A percentile compares a stretch with the other conserved stretches of the same genome.
These are phyloP conservation scores for Troides helena DNA, from an alignment of 2,888 invertebrate genomes.

Conservation along the genomic window DNA sequence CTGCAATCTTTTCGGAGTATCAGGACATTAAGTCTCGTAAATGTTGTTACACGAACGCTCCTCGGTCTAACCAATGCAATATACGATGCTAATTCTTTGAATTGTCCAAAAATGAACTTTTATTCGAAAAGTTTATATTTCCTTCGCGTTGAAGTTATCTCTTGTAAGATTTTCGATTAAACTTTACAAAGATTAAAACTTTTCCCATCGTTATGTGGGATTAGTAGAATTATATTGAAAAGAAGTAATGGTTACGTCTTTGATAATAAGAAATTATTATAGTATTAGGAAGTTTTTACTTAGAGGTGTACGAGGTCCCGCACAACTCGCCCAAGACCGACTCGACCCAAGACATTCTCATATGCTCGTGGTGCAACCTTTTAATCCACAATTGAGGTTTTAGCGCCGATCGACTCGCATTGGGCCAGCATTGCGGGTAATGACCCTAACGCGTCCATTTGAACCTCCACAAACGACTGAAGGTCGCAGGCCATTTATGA, in stretches of 20 bases:
- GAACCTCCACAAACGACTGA: no score
- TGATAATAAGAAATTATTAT: background rate
- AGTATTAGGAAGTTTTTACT: background rate
- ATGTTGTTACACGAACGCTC: background rate
- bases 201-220: constrained; percentile 17
- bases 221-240: constrained; percentile 13
- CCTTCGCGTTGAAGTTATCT: background rate
- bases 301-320: no score
- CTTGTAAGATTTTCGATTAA: constrained; percentile 9
- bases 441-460: no score
- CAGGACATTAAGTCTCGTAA: background rate
- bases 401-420: no score
- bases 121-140: constrained; percentile 8
- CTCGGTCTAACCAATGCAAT: background rate
- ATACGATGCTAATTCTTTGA: background rate
- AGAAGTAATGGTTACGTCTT: constrained; percentile 4
- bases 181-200: constrained; percentile 13
- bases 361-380: no score
- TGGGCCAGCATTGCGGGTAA: no score
- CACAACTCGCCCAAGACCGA: no score
- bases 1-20: background rate
- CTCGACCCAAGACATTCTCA: no score
- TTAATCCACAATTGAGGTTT: no score
- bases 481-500: no score
- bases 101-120: constrained; percentile 4